These are phyloP conservation scores for Hypsopygia costalis DNA, from an alignment of 2,888 invertebrate genomes.

Conservation along the genomic window DNA sequence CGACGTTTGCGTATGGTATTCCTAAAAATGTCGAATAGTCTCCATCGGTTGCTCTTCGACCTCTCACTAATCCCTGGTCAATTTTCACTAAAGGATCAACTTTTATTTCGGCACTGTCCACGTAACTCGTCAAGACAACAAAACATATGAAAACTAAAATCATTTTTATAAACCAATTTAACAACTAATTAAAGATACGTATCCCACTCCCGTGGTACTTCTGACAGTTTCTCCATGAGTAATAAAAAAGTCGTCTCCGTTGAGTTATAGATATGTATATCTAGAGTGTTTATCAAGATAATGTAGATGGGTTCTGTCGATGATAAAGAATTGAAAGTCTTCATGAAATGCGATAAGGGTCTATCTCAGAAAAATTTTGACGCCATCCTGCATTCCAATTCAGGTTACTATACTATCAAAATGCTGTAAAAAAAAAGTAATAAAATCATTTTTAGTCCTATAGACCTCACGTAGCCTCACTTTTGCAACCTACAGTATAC, in stretches of 20 bases:
- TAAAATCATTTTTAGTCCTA: too few species aligned
- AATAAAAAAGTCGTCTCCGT: background rate
- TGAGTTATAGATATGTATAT: too few species aligned
- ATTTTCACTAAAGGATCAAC: slow-evolving; percentile 65
- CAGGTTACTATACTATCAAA: too few species aligned
- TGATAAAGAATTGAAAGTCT: background rate
- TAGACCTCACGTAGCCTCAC: too few species aligned
- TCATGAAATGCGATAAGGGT: background rate
- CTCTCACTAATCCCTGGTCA: slow-evolving; percentile 61
- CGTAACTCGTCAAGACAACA: background rate
- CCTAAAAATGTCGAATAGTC: slow-evolving; percentile 64
- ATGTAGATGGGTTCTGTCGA: background rate
- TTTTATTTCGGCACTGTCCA: slow-evolving; percentile 33
- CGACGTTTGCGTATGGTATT: slow-evolving; percentile 63
- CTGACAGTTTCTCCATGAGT: background rate
- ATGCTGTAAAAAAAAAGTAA: too few species aligned
- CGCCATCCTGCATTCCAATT: too few species aligned
- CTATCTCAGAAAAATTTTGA: too few species aligned
- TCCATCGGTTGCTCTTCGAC: slow-evolving; percentile 53
- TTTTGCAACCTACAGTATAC: too few species aligned
- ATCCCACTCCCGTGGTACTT: background rate
- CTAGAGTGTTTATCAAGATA: too few species aligned
- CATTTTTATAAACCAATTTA: background rate
- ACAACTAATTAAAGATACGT: too few species aligned
- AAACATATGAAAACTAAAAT: too few species aligned